Evolutionary conservation across 2,888 invertebrate species (phyloP).

Genomic region (Apocheima hispidaria): DNA sequence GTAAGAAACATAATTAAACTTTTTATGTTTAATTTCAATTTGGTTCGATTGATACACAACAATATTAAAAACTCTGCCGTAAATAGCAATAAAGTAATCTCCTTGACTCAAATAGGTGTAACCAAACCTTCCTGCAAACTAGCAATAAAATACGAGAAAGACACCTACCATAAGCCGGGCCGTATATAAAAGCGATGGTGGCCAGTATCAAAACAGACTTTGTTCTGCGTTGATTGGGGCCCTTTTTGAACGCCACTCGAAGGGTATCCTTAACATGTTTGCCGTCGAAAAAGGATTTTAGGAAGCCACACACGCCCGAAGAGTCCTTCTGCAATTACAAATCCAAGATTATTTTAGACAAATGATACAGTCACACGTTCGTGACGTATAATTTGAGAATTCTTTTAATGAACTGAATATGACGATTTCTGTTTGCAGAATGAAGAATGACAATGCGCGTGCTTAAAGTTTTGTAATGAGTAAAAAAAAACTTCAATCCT

Average conservation of each 20-base stretch:
- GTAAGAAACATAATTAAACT: no score
- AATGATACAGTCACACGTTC: constrained; percentile 29
- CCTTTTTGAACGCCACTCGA: constrained; percentile 81
- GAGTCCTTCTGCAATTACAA: constrained; percentile 64
- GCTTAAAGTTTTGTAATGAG: no score
- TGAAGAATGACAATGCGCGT: background rate
- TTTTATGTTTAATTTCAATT: no score
- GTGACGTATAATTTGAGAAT: background rate
- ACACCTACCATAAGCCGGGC: constrained; percentile 72
- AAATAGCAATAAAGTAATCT: constrained; percentile 24
- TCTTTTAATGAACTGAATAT: background rate
- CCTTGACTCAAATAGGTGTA: constrained; percentile 17
- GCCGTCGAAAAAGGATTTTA: constrained; percentile 81
- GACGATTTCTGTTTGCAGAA: background rate
- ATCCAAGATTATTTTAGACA: constrained; percentile 45
- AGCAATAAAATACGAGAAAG: constrained; percentile 52
- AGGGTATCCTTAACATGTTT: constrained; percentile 82
- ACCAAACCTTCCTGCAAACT: constrained; percentile 39
- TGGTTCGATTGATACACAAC: background rate
- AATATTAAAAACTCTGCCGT: background rate
- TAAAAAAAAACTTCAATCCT: no score
- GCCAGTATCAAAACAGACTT: constrained; percentile 74
- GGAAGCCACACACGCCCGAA: constrained; percentile 55
- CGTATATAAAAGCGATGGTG: constrained; percentile 73
- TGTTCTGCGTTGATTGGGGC: constrained; percentile 68